Base-by-base conservation (phyloP, 1,140 invertebrate genomes). In the Microplitis mediator region DNA sequence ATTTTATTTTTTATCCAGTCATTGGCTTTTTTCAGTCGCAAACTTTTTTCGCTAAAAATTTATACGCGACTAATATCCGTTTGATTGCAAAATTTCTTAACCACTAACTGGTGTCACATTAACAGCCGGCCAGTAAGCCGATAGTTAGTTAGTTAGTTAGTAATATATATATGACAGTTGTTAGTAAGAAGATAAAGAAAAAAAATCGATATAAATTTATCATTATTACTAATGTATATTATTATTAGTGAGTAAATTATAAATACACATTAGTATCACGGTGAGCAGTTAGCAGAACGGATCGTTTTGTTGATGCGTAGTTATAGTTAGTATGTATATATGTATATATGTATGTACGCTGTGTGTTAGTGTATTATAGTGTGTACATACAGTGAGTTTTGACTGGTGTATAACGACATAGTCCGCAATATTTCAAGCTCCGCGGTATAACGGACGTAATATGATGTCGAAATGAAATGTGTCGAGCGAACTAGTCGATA, bases 21-120 rank as follows among this genome's bases (percentile, higher is more conserved):
- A 56, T 73, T 35, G 67, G 73, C 79, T 82, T 80, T 81, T 83
- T 82, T 79, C 77, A 75, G 74, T 82, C 81, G 31, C 39, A 23
- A 23, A 23, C n/a, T 23, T 23, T 23, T 23, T 23, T 1, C 23
- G 23, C 23, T 23, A 23, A 23, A 23, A 23, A 23, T 23, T 23
- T 23, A 23, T 2, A 23, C 0, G 23, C 23, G 39, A 45, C 39
- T 45, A 45, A 45, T 45, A 9, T 45, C 4, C 11, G 11, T 45
- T 45, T 23, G 39, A 45, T 45, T 45, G 39, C 39, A 45, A 45
- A 45, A 45, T 45, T 45, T 45, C 5, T 45, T 45, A 6, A 45
- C 39, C 39, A 6, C 39, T 9, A 8, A 45, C 39, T 11, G 11
- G 39, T 45, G 39, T 45, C 5, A 11, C 11, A 45, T 45, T 45